Conservation (phyloP, 2,113 vertebrate species). For the Arenaria interpres region DNA sequence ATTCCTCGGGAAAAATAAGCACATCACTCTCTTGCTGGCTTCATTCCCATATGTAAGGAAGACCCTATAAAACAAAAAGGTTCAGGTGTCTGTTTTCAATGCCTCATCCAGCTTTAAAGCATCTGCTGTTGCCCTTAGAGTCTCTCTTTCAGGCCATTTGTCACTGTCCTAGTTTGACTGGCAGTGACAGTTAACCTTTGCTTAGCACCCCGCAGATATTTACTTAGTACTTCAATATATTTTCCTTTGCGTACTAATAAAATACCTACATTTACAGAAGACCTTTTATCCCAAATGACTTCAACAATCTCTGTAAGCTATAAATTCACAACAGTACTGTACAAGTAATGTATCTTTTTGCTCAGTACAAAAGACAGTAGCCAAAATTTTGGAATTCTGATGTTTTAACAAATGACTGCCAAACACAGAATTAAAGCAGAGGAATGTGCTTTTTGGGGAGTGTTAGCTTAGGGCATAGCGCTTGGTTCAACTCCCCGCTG, state of each 20-base stretch:
- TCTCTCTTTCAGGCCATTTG: not conserved
- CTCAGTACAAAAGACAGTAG: not conserved
- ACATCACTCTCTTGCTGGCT: not conserved
- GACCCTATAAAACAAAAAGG: not conserved
- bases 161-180: not conserved
- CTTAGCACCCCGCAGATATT: not conserved
- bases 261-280: not conserved
- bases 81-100: not conserved
- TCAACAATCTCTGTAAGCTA: not conserved
- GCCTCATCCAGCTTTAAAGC: not conserved
- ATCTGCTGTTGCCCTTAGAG: not conserved
- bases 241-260: conserved; percentile 8
- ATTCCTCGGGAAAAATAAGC: not conserved
- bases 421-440: not conserved
- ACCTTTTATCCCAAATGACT: conserved; percentile 22
- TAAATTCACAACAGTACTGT: not conserved
- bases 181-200: conserved; percentile 13
- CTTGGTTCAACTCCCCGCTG: not conserved
- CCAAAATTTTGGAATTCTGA: not conserved
- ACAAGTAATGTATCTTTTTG: not conserved
- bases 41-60: not conserved
- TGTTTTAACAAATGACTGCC: not conserved
- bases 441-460: not conserved
- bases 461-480: not conserved
- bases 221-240: conserved; percentile 15